These are phyloP conservation scores for Caenorhabditis wallacei DNA, from an alignment of 2,888 invertebrate genomes.

Conservation along the genomic window DNA sequence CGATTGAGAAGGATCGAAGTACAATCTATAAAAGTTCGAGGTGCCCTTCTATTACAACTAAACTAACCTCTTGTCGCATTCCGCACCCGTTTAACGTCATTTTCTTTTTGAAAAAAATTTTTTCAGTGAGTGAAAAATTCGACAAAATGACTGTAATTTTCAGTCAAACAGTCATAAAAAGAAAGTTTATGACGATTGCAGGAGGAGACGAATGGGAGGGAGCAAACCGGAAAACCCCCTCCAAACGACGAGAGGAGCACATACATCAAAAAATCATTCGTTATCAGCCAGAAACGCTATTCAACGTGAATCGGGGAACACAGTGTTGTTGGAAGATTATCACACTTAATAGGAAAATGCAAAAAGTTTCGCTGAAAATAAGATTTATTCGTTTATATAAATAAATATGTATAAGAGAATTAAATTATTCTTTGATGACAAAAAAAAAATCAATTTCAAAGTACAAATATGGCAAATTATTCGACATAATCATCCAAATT, in stretches of 20 bases:
- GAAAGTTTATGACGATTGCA: conserved; percentile 32
- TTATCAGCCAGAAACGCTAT: conserved; percentile 40
- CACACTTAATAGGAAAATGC: neutral
- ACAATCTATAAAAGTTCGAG: conserved; percentile 26
- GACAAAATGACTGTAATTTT: conserved; percentile 22
- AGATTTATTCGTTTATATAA: too few relatives aligned
- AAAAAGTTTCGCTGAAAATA: neutral
- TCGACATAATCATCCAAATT: conserved; percentile 59
- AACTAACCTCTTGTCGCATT: conserved; percentile 49
- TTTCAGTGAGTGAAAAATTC: neutral
- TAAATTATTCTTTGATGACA: too few relatives aligned
- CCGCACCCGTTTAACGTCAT: conserved; percentile 55
- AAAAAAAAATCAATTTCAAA: too few relatives aligned
- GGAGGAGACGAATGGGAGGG: conserved; percentile 5
- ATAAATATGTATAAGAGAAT: too few relatives aligned
- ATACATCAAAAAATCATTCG: conserved; percentile 45
- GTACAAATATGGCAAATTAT: neutral
- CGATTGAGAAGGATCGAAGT: conserved; percentile 45
- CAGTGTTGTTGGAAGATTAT: neutral
- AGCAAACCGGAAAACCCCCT: conserved; percentile 36
- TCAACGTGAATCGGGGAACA: conserved; percentile 1
- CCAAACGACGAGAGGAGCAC: neutral
- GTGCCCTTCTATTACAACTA: neutral
- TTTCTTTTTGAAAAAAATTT: neutral
- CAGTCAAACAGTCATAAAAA: conserved; percentile 36